These are phyloP conservation scores for Paracentrotus lividus DNA, from an alignment of 53 echinoderm and acorn worm genomes.

Conservation along the genomic window DNA sequence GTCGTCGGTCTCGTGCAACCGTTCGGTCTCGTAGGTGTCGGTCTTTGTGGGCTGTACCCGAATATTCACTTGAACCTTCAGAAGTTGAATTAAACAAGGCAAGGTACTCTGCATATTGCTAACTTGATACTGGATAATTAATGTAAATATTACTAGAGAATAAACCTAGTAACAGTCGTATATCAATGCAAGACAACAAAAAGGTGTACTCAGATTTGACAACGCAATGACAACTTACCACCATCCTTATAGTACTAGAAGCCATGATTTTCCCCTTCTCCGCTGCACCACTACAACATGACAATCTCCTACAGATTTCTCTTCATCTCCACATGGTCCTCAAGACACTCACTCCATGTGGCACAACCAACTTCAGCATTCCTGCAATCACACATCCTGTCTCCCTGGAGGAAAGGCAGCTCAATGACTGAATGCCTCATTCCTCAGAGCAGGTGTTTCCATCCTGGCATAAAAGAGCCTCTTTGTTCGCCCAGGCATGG, in stretches of 20 bases:
- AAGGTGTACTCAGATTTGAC: background rate
- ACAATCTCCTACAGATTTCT: background rate
- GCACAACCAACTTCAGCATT: constrained; percentile 16
- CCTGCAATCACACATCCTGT: constrained; percentile 42
- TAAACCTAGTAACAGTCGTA: background rate
- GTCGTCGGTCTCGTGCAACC: too few relatives aligned
- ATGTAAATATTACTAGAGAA: background rate
- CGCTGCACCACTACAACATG: background rate
- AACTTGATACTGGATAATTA: too few relatives aligned
- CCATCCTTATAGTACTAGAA: background rate
- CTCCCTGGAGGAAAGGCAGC: constrained; percentile 4
- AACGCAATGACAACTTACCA: background rate
- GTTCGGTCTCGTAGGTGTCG: too few relatives aligned
- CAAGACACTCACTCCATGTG: constrained; percentile 18
- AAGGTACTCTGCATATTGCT: too few relatives aligned
- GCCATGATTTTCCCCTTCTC: background rate
- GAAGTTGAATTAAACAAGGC: too few relatives aligned
- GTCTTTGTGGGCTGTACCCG: too few relatives aligned
- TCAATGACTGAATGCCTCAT: constrained; percentile 20
- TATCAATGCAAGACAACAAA: background rate
- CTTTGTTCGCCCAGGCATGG: constrained; percentile 62
- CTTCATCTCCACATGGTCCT: background rate
- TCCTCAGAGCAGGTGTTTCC: constrained; percentile 50
- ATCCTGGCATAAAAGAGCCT: background rate
- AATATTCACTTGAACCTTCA: too few relatives aligned